A percentile compares a stretch with the other conserved stretches of the same genome.
Evolutionary conservation across 2,113 vertebrate species (phyloP).

Genomic region (Cyanoliseus patagonus): DNA sequence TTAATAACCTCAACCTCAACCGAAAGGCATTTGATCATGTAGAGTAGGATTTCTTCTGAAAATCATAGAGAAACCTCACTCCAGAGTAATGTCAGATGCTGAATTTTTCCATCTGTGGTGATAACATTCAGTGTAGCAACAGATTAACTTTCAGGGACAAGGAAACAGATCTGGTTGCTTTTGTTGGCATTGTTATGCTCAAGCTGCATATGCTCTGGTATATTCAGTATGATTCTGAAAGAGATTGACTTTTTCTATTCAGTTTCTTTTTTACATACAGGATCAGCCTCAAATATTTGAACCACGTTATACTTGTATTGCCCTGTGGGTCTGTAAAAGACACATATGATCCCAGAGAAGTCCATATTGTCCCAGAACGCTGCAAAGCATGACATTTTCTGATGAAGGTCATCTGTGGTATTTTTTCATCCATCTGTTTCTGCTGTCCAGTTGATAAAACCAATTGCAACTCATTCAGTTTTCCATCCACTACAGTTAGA

Average conservation of each 20-base stretch:
- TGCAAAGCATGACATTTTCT: background rate
- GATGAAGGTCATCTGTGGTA: background rate
- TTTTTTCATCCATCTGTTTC: background rate
- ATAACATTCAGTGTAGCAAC: background rate
- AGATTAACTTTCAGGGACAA: conserved; percentile 1
- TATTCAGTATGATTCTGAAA: background rate
- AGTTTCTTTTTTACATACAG: background rate
- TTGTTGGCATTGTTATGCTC: background rate
- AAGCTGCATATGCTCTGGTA: background rate
- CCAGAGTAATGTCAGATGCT: background rate
- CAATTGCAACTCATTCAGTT: background rate
- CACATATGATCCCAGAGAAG: background rate
- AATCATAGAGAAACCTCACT: background rate
- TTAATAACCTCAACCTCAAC: background rate
- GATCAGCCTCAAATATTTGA: background rate
- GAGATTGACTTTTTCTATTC: background rate
- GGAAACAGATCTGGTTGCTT: background rate
- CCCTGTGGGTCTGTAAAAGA: background rate
- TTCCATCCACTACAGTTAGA: background rate
- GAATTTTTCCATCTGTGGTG: background rate
- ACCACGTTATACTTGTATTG: background rate
- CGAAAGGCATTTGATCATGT: background rate
- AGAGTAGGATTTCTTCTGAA: background rate
- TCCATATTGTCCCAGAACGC: background rate
- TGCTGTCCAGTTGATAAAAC: background rate